These are phyloP conservation scores for Ceramica pisi DNA, from an alignment of 2,888 invertebrate species.

Conservation along the genomic window DNA sequence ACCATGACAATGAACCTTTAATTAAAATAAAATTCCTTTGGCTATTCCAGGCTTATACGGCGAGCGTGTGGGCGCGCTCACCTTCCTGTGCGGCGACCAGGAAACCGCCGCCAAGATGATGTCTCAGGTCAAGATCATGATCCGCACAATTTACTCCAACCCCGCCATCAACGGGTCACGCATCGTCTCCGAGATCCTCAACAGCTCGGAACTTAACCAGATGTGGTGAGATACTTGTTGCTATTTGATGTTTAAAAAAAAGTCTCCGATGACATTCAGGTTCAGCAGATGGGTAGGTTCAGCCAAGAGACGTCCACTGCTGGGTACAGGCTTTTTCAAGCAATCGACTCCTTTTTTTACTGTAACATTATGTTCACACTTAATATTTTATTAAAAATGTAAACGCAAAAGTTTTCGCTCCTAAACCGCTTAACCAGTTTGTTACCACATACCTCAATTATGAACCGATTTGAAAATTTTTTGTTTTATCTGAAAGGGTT, in stretches of 20 bases:
- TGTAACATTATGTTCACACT: background rate
- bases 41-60: conserved; percentile 92
- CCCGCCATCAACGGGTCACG: conserved; percentile 98
- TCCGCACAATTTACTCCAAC: conserved; percentile 99
- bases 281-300: background rate
- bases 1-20: too few species aligned
- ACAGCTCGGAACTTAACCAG: conserved; percentile 92
- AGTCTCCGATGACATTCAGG: background rate
- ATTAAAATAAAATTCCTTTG: background rate
- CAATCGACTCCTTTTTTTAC: background rate
- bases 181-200: conserved; percentile 96
- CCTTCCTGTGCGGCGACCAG: conserved; percentile 93
- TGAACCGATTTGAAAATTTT: too few species aligned
- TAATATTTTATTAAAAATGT: too few species aligned
- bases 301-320: background rate
- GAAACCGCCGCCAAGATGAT: conserved; percentile 96
- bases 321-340: background rate
- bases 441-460: too few species aligned
- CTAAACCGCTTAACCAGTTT: too few species aligned
- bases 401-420: too few species aligned
- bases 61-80: conserved; percentile 98
- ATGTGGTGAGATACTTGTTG: conserved; percentile 92
- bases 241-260: too few species aligned
- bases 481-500: too few species aligned
- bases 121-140: conserved; percentile 98